phyloP scores from a whole-genome alignment of 2,888 invertebrate genomes.

The Nemurella pictetii region DNA sequence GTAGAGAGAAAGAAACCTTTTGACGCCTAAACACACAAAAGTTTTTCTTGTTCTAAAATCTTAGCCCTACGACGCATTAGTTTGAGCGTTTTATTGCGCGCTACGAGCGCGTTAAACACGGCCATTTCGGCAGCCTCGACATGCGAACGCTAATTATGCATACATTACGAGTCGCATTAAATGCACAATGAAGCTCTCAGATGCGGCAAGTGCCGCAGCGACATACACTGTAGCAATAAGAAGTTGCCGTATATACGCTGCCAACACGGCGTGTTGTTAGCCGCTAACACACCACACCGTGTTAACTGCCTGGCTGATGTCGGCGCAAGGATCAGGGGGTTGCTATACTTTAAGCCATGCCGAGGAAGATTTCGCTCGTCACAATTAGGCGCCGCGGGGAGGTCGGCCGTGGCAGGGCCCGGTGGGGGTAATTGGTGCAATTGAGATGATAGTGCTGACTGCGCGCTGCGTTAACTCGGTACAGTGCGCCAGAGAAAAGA shows the following conservation, averaged over 20 bases:
- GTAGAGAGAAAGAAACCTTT: not conserved
- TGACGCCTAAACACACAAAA: not conserved
- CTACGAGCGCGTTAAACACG: not conserved
- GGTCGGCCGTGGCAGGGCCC: not conserved
- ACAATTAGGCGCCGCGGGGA: slow-evolving; percentile 16
- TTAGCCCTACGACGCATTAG: not conserved
- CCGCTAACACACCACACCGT: no score
- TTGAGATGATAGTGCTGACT: slow-evolving; percentile 29
- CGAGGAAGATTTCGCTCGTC: slow-evolving; percentile 20
- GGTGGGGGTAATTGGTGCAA: slow-evolving; percentile 36
- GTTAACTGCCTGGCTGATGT: not conserved
- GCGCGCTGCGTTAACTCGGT: slow-evolving; percentile 10
- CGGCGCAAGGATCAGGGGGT: not conserved
- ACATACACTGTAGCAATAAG: not conserved
- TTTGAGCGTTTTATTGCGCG: not conserved
- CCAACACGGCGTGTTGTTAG: not conserved
- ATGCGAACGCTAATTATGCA: slow-evolving; percentile 24
- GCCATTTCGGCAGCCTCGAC: not conserved
- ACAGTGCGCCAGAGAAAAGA: slow-evolving; percentile 10
- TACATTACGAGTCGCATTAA: slow-evolving; percentile 26
- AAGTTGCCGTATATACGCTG: no score
- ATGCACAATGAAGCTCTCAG: slow-evolving; percentile 19
- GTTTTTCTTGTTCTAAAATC: not conserved
- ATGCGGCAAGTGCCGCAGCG: no score
- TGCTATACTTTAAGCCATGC: slow-evolving; percentile 5